Conservation (phyloP, 1,140 invertebrate genomes). For the Saxidomus purpurata region DNA sequence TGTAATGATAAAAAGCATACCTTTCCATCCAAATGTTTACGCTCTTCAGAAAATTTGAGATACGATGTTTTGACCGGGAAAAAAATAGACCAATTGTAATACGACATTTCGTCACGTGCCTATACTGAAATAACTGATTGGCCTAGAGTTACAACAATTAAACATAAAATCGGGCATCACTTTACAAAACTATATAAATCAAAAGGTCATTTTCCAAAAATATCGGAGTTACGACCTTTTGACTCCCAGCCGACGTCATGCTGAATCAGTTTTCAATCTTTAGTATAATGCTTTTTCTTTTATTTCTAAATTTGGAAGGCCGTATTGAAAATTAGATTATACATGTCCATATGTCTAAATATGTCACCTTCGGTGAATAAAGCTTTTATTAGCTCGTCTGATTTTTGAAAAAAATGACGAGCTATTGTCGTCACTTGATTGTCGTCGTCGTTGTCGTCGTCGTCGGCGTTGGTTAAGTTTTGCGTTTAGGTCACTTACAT, state of each 20-base stretch:
- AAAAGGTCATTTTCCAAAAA: constrained; percentile 7
- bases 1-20: background rate
- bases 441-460: too few species aligned
- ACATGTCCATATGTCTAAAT: too few species aligned
- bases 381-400: too few species aligned
- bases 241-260: background rate
- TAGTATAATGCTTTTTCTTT: too few species aligned
- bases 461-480: too few species aligned
- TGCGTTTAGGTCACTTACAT: too few species aligned
- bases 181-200: background rate
- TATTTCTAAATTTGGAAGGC: too few species aligned
- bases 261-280: too few species aligned
- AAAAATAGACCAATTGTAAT: background rate
- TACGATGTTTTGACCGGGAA: constrained; percentile 23
- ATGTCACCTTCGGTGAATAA: too few species aligned
- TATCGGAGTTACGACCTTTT: constrained; percentile 15
- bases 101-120: background rate
- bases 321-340: too few species aligned
- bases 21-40: background rate
- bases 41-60: background rate
- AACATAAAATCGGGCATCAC: background rate
- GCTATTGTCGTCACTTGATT: too few species aligned
- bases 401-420: too few species aligned
- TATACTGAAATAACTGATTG: background rate
- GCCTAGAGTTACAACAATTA: background rate